Evolutionary conservation across 2,797 vertebrate species (phyloP).

Genomic region (Eutrigla gurnardus): DNA sequence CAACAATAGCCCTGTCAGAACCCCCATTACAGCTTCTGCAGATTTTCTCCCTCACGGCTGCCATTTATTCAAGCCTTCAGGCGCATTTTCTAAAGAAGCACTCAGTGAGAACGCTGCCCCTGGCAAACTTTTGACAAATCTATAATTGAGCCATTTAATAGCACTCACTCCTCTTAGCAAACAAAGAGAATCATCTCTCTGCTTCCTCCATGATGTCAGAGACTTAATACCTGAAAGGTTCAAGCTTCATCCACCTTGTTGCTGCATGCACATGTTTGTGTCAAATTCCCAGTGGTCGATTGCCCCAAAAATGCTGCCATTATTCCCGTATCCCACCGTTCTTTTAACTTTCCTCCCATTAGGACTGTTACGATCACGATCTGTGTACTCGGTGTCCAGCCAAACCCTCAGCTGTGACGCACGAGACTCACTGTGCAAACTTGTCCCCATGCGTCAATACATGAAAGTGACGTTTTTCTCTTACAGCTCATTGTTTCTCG

Average conservation of each 20-base stretch:
- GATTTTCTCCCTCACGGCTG: slow-evolving; percentile 12
- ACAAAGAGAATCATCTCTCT: slow-evolving; percentile 37
- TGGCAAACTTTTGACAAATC: slow-evolving; percentile 42
- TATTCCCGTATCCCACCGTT: slow-evolving; percentile 45
- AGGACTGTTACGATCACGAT: slow-evolving; percentile 56
- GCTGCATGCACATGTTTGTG: slow-evolving; percentile 54
- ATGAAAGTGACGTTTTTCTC: slow-evolving; percentile 8
- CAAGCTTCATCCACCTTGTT: slow-evolving; percentile 42
- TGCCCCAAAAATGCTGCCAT: slow-evolving; percentile 50
- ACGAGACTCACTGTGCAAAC: slow-evolving; percentile 45
- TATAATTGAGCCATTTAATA: slow-evolving; percentile 42
- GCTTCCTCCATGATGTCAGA: slow-evolving; percentile 37
- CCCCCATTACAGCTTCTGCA: slow-evolving; percentile 35
- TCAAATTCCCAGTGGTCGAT: slow-evolving; percentile 51
- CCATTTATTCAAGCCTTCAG: slow-evolving; percentile 28
- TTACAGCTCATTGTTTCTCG: background rate
- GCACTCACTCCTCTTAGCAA: slow-evolving; percentile 18
- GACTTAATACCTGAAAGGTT: slow-evolving; percentile 39
- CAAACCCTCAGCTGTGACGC: slow-evolving; percentile 61
- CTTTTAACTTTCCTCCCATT: slow-evolving; percentile 62
- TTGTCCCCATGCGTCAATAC: slow-evolving; percentile 29
- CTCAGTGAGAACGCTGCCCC: slow-evolving; percentile 16
- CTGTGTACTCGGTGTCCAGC: slow-evolving; percentile 52
- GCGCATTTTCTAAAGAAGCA: slow-evolving; percentile 11
- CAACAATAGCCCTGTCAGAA: slow-evolving; percentile 29